phyloP scores from a whole-genome alignment of 2,113 vertebrate genomes.

The Calyptomena viridis region DNA sequence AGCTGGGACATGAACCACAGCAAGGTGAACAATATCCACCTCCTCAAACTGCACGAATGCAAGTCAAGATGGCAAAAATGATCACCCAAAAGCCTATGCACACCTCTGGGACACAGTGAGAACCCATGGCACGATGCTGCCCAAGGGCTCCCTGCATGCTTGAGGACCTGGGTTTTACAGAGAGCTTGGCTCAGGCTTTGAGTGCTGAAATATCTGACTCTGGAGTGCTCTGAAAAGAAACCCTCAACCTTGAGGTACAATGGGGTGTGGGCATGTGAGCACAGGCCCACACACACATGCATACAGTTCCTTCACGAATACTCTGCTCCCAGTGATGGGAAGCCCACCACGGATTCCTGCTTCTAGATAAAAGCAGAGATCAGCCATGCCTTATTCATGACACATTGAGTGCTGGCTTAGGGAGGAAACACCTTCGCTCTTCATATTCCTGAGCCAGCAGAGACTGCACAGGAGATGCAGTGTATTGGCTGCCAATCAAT shows the following conservation, averaged over 20 bases:
- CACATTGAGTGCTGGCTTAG: background rate
- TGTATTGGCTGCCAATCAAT: background rate
- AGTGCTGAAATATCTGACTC: background rate
- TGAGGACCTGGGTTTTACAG: background rate
- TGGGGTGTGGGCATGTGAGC: rapidly evolving
- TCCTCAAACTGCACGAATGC: background rate
- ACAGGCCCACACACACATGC: rapidly evolving
- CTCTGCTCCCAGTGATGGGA: background rate
- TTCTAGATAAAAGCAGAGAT: background rate
- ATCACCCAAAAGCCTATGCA: background rate
- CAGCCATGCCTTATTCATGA: background rate
- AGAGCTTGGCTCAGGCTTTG: background rate
- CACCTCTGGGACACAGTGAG: rapidly evolving
- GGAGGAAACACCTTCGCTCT: background rate
- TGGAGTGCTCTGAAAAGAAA: background rate
- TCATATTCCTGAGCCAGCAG: background rate
- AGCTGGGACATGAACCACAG: background rate
- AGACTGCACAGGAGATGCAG: rapidly evolving
- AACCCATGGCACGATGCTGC: rapidly evolving
- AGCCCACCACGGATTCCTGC: background rate
- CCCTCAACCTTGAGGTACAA: rapidly evolving
- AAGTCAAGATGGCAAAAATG: background rate
- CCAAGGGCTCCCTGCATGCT: background rate
- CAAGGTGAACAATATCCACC: background rate
- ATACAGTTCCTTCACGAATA: background rate